Percentiles rank a stretch among this genome's conserved stretches.
phyloP scores from a whole-genome alignment of 2,888 invertebrate genomes.

The Coenonympha arcania region DNA sequence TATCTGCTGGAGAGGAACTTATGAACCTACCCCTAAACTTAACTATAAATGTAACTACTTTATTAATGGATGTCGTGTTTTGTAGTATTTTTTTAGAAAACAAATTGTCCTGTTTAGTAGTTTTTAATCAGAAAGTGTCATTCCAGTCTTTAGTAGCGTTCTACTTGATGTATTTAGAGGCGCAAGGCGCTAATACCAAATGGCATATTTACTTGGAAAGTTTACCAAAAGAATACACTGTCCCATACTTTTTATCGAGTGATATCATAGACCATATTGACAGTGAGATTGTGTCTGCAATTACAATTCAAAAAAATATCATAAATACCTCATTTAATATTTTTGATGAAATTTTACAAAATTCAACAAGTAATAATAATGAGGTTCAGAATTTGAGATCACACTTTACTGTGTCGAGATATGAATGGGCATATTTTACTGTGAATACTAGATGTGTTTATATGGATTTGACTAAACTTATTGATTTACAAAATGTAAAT shows the following conservation, averaged over 20 bases:
- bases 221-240: slow-evolving; percentile 78
- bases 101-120: slow-evolving; percentile 57
- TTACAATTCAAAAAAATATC: slow-evolving; percentile 66
- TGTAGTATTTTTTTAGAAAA: slow-evolving; percentile 63
- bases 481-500: slow-evolving; percentile 60
- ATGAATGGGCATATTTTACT: slow-evolving; percentile 86
- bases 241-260: slow-evolving; percentile 79
- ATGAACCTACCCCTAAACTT: slow-evolving; percentile 75
- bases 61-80: slow-evolving; percentile 71
- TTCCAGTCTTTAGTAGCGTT: slow-evolving; percentile 83
- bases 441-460: slow-evolving; percentile 91
- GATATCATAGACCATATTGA: slow-evolving; percentile 75
- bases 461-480: slow-evolving; percentile 70
- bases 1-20: slow-evolving; percentile 74
- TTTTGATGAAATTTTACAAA: slow-evolving; percentile 63
- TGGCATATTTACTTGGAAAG: slow-evolving; percentile 80
- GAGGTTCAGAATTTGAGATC: slow-evolving; percentile 54
- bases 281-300: slow-evolving; percentile 67
- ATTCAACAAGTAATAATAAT: slow-evolving; percentile 46
- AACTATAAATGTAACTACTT: slow-evolving; percentile 75
- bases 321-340: slow-evolving; percentile 60
- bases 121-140: slow-evolving; percentile 57
- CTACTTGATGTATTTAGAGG: slow-evolving; percentile 81
- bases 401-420: slow-evolving; percentile 70
- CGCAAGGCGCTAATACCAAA: slow-evolving; percentile 67